phyloP scores from a whole-genome alignment of 2,113 vertebrate species.

The Pungitius pungitius region DNA sequence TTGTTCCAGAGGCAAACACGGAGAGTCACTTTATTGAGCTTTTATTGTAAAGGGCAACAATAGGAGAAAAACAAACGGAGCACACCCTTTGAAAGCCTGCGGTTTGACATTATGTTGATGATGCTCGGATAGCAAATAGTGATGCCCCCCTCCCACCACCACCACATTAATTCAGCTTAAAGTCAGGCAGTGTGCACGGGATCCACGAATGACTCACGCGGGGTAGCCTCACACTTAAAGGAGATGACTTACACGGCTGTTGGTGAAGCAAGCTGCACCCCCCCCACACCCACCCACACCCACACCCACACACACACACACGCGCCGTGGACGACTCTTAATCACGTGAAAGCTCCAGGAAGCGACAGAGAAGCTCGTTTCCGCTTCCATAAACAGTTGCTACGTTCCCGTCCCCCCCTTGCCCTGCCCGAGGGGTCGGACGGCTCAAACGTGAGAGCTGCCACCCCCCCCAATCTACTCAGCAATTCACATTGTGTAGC shows the following conservation, averaged over 20 bases:
- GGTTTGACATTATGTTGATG: conserved; percentile 37
- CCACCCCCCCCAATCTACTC: conserved; percentile 34
- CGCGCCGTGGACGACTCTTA: conserved; percentile 49
- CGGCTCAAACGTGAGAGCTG: conserved; percentile 57
- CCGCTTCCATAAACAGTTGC: conserved; percentile 70
- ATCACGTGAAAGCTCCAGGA: conserved; percentile 58
- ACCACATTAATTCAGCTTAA: conserved; percentile 9
- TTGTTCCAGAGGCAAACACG: conserved; percentile 60
- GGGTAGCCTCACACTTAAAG: conserved; percentile 40
- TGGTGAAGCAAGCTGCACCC: conserved; percentile 17
- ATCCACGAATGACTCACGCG: conserved; percentile 31
- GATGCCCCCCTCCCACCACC: conserved; percentile 3
- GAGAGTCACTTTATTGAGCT: conserved; percentile 44
- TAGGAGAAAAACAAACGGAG: conserved; percentile 40
- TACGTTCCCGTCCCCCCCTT: conserved; percentile 57
- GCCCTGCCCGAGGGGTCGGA: conserved; percentile 54
- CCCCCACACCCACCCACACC: conserved; percentile 29
- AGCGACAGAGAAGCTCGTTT: conserved; percentile 49
- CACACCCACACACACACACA: conserved; percentile 27
- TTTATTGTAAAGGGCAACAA: conserved; percentile 56
- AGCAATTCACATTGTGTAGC: conserved; percentile 53
- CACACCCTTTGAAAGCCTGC: conserved; percentile 13
- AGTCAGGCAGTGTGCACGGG: conserved; percentile 18
- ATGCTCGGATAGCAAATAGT: conserved; percentile 28
- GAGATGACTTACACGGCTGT: conserved; percentile 57